Base-by-base conservation (phyloP, 2,888 invertebrate species). In the Anoncus sp. region DNA sequence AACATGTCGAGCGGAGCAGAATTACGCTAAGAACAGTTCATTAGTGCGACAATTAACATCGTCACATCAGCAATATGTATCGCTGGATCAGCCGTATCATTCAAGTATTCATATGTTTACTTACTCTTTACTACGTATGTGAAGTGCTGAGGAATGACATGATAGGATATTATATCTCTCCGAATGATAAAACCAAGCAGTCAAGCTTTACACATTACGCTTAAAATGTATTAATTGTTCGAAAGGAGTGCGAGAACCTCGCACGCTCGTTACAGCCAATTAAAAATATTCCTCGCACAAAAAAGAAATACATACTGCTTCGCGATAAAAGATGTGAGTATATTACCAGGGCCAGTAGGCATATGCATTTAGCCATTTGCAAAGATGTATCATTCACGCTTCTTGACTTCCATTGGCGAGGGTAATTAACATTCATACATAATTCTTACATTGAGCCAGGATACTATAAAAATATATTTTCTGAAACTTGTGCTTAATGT, bases 151-250 rank as follows among this genome's bases (percentile, higher is more conserved):
- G n/a, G n/a, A n/a, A n/a, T n/a, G n/a, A n/a, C n/a, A n/a, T n/a
- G 16, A 55, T 3, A 51, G 40, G 20, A 40, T 18, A 22, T 40
- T 18, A 71, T 66, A 76, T 76, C 45, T 45, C 43, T 67, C 63
- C 9, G 47, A 62, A 57, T 62, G 72, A 76, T 79, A 20, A 40
- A 67, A 40, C 60, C 31, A 51, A 63, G 51, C 47, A 70, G 59
- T 63, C 69, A 49, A 65, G 63, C 62, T 62, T 69, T 31, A 38
- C 31, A 31, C 31, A 69, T 24, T 47, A 31, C 20, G 57, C 66
- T 59, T 18, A 35, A 35, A 22, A 75, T 18, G 18, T 75, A 80
- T 77, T 71, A 67, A 77, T 80, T 80, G 57, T 49, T 63, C 62
- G 77, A 74, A 62, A 77, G 69, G 18, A 60, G 59, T 70, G 73